Evolutionary conservation across 2,113 vertebrate species (phyloP).

Genomic region (Engystomops pustulosus): DNA sequence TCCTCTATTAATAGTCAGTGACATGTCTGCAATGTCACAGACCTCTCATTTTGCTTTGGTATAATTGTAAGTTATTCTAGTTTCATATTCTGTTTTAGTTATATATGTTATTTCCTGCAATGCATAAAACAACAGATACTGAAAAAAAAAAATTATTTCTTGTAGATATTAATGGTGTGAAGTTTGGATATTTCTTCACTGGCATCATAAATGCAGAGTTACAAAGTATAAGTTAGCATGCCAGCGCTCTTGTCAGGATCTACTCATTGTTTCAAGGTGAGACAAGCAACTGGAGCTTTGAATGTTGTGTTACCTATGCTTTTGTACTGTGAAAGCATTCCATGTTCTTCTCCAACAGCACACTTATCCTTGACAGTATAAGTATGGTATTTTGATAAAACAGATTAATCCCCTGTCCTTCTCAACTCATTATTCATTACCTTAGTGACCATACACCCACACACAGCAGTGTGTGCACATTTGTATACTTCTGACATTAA

Average conservation of each 20-base stretch:
- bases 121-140: not conserved
- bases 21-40: not conserved
- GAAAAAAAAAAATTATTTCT: not conserved
- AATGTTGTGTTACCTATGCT: not conserved
- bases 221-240: not conserved
- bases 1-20: not conserved
- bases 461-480: not conserved
- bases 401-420: not conserved
- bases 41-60: not conserved
- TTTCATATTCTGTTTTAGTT: not conserved
- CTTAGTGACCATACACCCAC: conserved; percentile 32
- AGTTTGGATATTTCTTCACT: not conserved
- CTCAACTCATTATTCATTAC: not conserved
- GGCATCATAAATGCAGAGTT: not conserved
- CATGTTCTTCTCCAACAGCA: not conserved
- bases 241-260: not conserved
- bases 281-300: not conserved
- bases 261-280: conserved; percentile 11
- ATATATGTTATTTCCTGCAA: not conserved
- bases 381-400: conserved; percentile 24
- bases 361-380: conserved; percentile 23
- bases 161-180: not conserved
- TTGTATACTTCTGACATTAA: not conserved
- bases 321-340: conserved; percentile 18
- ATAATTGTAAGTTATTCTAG: not conserved